Evolutionary conservation across 1,140 invertebrate genomes (phyloP).

Genomic region (Heliconius hewitsoni): DNA sequence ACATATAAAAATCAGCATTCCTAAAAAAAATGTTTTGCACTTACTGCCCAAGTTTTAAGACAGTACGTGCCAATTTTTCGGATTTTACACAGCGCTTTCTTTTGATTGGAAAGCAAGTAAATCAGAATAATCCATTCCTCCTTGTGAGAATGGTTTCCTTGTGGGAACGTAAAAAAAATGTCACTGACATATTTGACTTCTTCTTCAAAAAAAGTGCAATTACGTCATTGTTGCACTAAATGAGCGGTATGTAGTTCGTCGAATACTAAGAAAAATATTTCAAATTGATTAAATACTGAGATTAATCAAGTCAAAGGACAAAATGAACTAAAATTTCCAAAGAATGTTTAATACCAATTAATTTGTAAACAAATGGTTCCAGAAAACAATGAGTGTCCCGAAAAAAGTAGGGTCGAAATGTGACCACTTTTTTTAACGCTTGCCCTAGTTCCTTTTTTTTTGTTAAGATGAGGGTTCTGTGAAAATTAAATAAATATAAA

Average conservation of each 20-base stretch:
- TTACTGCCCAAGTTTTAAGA: no score
- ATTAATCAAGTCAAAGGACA: conserved; percentile 16
- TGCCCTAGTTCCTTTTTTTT: conserved; percentile 14
- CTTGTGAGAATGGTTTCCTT: no score
- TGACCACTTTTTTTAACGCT: conserved; percentile 30
- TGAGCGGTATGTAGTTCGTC: not conserved
- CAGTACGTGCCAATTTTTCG: no score
- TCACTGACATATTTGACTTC: no score
- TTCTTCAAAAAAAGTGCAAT: no score
- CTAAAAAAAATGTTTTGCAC: no score
- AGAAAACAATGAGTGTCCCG: conserved; percentile 42
- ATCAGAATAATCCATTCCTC: no score
- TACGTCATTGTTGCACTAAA: no score
- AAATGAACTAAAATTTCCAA: conserved; percentile 21
- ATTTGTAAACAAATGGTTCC: conserved; percentile 59
- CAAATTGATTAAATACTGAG: conserved; percentile 25
- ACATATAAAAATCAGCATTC: no score
- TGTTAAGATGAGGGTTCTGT: conserved; percentile 34
- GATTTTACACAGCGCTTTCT: no score
- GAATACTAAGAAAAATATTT: not conserved
- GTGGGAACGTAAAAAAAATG: no score
- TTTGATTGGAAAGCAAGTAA: no score
- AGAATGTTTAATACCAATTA: conserved; percentile 53
- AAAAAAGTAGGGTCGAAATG: conserved; percentile 31
- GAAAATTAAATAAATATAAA: not conserved